Base-by-base conservation (phyloP, 2,113 vertebrate genomes). In the Alexandromys fortis region DNA sequence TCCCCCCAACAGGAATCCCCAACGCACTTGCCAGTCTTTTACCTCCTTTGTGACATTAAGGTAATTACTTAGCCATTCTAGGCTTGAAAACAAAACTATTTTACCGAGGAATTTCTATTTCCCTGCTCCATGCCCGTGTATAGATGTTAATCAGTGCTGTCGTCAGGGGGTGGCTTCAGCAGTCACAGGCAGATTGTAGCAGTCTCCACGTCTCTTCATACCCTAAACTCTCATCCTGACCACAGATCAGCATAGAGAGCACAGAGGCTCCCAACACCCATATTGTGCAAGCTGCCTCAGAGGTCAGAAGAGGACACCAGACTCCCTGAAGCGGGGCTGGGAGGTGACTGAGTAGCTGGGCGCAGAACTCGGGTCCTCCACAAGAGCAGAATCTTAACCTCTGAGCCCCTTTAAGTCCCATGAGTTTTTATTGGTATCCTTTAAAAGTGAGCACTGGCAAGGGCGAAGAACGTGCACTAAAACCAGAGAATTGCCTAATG, bases 1-100 rank as follows among this genome's bases (percentile, higher is more conserved):
- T 87, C 55, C 94, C 92, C 90, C 67, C 77, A 86, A 95, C 67
- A 22, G 3, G 4, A 42, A 24, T 8, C 26, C 5, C 33, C 19
- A 24, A 38, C 26, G 16, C 12, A 42, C 79, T 17, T 38, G 17
- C n/a, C 17, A 68, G 76, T 89, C 94, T 42, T 76, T 70, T 11
- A 92, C 17, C 92, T 96, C 68, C 61, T 86, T 95, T 95, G 30
- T 91, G 78, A 78, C 73, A 55, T 79, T 49, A 78, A 86, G 35
- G 30, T 89, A 92, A 86, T 89, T 61, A n/a, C 19, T 58, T 72
- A 65, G 38, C 65, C 38, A 26, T 61, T 68, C 26, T 89, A 38
- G 42, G 58, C 49, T 45, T 49, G 35, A 73, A 95, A 94, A 38
- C 30, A 81, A 81, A 81, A 61, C 70, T 78, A 55, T n/a, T 92